Conservation (phyloP, 2,797 vertebrate species). For the Sorex maritimensis region DNA sequence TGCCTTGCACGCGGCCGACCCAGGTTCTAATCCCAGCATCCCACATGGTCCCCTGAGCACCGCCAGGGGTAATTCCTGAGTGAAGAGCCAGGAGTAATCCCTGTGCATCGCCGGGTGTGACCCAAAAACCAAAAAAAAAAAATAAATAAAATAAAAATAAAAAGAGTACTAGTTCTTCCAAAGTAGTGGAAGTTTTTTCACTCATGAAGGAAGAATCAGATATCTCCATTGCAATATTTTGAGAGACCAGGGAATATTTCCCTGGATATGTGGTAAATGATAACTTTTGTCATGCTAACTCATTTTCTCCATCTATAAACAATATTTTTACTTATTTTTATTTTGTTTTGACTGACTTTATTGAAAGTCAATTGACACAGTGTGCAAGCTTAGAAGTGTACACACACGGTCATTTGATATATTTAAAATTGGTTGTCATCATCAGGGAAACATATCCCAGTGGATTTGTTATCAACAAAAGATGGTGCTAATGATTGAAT, state of each 20-base stretch:
- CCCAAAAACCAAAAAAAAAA: no score
- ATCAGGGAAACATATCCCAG: neutral
- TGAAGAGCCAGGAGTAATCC: no score
- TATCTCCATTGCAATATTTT: neutral
- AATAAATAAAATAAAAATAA: no score
- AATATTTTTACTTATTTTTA: neutral
- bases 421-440: neutral
- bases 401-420: accelerated
- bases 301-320: neutral
- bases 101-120: no score
- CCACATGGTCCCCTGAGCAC: no score
- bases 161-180: neutral
- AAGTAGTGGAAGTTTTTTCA: neutral
- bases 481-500: neutral
- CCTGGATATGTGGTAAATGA: neutral
- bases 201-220: accelerated
- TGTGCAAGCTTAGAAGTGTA: neutral
- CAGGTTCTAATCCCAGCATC: no score
- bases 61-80: no score
- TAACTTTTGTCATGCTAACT: neutral
- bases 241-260: accelerated
- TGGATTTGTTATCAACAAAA: neutral
- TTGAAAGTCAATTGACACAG: neutral
- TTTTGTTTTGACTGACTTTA: neutral
- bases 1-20: no score